phyloP scores from a whole-genome alignment of 1,140 invertebrate genomes.

The Tetranychus cinnabarinus region DNA sequence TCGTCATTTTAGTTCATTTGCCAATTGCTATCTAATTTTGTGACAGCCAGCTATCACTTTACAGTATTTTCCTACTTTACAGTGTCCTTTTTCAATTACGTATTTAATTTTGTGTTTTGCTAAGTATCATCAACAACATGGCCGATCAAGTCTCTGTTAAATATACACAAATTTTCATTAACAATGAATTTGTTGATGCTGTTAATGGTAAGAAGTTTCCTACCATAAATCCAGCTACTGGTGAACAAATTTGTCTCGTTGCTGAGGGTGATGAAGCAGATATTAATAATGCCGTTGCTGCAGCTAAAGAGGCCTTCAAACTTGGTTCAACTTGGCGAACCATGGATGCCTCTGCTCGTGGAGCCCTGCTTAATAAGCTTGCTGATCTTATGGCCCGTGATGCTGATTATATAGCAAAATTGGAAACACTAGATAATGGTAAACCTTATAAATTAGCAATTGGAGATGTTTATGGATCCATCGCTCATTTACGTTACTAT shows the following conservation, averaged over 20 bases:
- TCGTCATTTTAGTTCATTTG: too few relatives aligned
- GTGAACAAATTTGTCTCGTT: slow-evolving; percentile 1
- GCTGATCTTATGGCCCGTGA: not conserved
- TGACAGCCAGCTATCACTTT: too few relatives aligned
- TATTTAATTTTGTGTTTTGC: too few relatives aligned
- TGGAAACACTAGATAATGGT: slow-evolving; percentile 64
- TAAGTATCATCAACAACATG: too few relatives aligned
- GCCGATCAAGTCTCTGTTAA: too few relatives aligned
- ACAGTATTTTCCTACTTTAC: too few relatives aligned
- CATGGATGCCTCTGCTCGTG: slow-evolving; percentile 69
- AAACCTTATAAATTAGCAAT: slow-evolving; percentile 44
- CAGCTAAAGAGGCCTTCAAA: slow-evolving; percentile 22
- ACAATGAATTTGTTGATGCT: slow-evolving; percentile 87
- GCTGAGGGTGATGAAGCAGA: slow-evolving; percentile 6
- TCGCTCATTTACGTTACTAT: slow-evolving; percentile 48
- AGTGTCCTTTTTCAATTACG: too few relatives aligned
- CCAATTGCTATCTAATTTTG: too few relatives aligned
- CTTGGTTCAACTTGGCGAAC: slow-evolving; percentile 53
- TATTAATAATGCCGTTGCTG: slow-evolving; percentile 8
- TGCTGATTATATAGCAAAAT: not conserved
- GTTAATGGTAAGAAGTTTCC: slow-evolving; percentile 30
- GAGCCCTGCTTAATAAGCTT: slow-evolving; percentile 31
- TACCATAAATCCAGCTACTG: slow-evolving; percentile 6
- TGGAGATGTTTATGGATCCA: slow-evolving; percentile 36
- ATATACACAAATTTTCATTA: slow-evolving; percentile 61